phyloP scores from a whole-genome alignment of 2,797 vertebrate species.

The Apogon talboti region DNA sequence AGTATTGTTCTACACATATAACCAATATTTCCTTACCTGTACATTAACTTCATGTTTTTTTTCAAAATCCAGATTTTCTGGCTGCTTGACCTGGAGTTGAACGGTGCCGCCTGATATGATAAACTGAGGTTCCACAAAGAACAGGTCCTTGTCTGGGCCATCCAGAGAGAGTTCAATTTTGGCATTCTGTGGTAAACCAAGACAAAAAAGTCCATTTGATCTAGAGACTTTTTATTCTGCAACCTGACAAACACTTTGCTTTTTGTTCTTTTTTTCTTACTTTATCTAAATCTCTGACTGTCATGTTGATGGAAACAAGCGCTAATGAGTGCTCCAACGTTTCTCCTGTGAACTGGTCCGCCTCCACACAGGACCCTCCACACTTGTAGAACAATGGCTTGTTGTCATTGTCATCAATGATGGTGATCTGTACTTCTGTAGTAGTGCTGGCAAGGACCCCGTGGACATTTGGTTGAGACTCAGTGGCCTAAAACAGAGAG shows the following conservation, averaged over 20 bases:
- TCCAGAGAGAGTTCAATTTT: slow-evolving; percentile 80
- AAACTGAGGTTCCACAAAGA: slow-evolving; percentile 81
- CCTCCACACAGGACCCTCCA: slow-evolving; percentile 64
- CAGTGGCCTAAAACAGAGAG: slow-evolving; percentile 82
- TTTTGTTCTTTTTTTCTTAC: slow-evolving; percentile 60
- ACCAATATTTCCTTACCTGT: slow-evolving; percentile 78
- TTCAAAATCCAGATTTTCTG: slow-evolving; percentile 88
- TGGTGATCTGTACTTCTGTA: slow-evolving; percentile 80
- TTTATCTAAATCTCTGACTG: slow-evolving; percentile 86
- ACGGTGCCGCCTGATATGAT: slow-evolving; percentile 69
- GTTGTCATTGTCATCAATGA: slow-evolving; percentile 91
- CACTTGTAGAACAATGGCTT: slow-evolving; percentile 89
- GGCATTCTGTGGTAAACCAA: slow-evolving; percentile 75
- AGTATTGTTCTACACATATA: background rate
- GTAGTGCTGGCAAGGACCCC: slow-evolving; percentile 66
- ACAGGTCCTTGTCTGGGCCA: slow-evolving; percentile 79
- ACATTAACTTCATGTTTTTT: slow-evolving; percentile 76
- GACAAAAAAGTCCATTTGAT: background rate
- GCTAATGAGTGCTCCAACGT: slow-evolving; percentile 85
- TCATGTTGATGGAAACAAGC: slow-evolving; percentile 84
- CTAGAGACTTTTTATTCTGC: background rate
- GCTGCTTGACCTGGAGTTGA: slow-evolving; percentile 84
- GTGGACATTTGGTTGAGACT: slow-evolving; percentile 76
- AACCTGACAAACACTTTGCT: background rate
- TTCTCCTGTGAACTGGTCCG: slow-evolving; percentile 76